phyloP scores from a whole-genome alignment of 2,797 vertebrate species.

The Pseudochirops cupreus region DNA sequence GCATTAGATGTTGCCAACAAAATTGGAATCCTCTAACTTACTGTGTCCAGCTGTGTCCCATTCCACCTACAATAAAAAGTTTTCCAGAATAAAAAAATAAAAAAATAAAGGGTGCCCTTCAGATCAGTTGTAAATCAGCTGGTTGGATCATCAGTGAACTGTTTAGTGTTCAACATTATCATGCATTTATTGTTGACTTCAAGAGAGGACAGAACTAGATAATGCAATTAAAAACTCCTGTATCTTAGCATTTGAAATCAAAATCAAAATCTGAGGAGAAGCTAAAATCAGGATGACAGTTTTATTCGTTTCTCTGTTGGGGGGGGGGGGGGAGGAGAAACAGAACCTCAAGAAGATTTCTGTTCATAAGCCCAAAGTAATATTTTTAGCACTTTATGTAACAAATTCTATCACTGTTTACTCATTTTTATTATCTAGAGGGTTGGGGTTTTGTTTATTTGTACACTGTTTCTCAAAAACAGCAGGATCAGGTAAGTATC shows the following conservation, averaged over 20 bases:
- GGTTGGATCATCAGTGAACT: neutral
- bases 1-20: too few species aligned
- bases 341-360: neutral
- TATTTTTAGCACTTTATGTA: constrained; percentile 15
- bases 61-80: too few species aligned
- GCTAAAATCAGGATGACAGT: neutral
- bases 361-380: neutral
- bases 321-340: neutral
- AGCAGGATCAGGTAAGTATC: constrained; percentile 64
- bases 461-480: constrained; percentile 14
- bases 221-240: neutral
- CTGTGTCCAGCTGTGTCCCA: too few species aligned
- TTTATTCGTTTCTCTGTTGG: neutral
- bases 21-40: too few species aligned
- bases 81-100: too few species aligned
- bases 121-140: neutral
- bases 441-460: constrained; percentile 54
- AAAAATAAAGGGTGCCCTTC: too few species aligned
- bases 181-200: neutral
- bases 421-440: constrained; percentile 37
- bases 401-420: constrained; percentile 55
- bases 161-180: neutral
- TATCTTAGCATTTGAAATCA: neutral
- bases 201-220: neutral
- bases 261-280: neutral